Conservation (phyloP, 2,888 invertebrate species). For the Hoplodrina blanda region DNA sequence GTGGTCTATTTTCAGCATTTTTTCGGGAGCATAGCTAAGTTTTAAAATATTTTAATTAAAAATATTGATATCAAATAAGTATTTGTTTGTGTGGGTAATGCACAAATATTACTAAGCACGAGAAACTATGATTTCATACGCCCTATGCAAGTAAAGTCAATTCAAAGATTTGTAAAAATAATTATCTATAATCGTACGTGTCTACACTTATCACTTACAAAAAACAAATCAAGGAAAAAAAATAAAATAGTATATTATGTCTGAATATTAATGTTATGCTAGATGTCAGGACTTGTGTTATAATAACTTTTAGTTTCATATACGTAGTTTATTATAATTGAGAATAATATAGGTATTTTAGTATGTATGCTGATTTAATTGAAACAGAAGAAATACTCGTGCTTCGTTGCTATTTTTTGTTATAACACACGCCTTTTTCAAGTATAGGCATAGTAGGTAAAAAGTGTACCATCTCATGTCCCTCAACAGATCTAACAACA, state of each 20-base stretch:
- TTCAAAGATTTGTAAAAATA: constrained; percentile 3
- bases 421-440: constrained; percentile 51
- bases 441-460: constrained; percentile 15
- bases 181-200: not conserved
- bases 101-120: not conserved
- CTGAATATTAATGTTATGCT: not conserved
- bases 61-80: not conserved
- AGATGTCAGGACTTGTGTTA: not conserved
- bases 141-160: not conserved
- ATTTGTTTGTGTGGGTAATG: not conserved
- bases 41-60: not conserved
- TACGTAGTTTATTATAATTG: constrained; percentile 1
- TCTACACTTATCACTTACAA: no score
- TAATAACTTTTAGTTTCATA: not conserved
- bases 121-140: constrained; percentile 4
- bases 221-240: no score
- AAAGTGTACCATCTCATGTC: constrained; percentile 34
- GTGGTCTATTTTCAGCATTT: not conserved
- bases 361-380: constrained; percentile 9
- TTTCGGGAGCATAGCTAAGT: not conserved
- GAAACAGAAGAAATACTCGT: constrained; percentile 20
- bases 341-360: constrained; percentile 1
- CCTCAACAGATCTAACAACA: constrained; percentile 27
- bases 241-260: not conserved
- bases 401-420: constrained; percentile 57